Base-by-base conservation (phyloP, 2,888 invertebrate species). In the Andricus curvator region DNA sequence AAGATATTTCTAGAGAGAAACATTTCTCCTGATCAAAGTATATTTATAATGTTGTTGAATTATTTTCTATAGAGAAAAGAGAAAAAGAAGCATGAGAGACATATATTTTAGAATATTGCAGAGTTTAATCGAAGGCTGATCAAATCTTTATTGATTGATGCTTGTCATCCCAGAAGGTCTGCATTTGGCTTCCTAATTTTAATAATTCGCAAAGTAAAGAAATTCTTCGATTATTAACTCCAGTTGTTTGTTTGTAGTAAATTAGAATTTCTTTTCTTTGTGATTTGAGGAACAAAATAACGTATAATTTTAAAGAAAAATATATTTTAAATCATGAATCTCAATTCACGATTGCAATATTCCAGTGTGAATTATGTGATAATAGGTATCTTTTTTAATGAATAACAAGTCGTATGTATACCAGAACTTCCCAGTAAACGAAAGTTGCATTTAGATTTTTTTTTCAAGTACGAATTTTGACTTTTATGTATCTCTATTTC, bases 111-210 rank as follows among this genome's bases (percentile, higher is more conserved):
- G 29, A 29, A 70, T 48, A 70, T 70, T 51, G 48, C 15, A 44
- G 20, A 70, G 15, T 41, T 22, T 67, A 41, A 17, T 67, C 22
- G 37, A 67, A 41, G 33, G 22, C 33, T 41, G 11, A 67, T 67
- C 41, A n/a, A 67, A 67, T 67, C n/a, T 41, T 41, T 67, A 41
- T 89, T 90, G 80, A 78, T 85, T 88, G 80, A 64, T 48, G n/a
- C 1, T 56, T 56, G n/a, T 11, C n/a, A n/a, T 56, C n/a, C n/a
- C 56, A 56, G 56, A n/a, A 56, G n/a, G 56, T 56, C n/a, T 56
- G n/a, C n/a, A n/a, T 56, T n/a, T n/a, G 9, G n/a, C 17, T 56
- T 56, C 2, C 56, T 56, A 9, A 56, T 56, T 56, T n/a, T 56
- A 9, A 4, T n/a, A n/a, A 56, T 56, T 56, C 11, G n/a, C 56